Evolutionary conservation across 2,113 vertebrate species (phyloP).

Genomic region (Phaethornis superciliosus): DNA sequence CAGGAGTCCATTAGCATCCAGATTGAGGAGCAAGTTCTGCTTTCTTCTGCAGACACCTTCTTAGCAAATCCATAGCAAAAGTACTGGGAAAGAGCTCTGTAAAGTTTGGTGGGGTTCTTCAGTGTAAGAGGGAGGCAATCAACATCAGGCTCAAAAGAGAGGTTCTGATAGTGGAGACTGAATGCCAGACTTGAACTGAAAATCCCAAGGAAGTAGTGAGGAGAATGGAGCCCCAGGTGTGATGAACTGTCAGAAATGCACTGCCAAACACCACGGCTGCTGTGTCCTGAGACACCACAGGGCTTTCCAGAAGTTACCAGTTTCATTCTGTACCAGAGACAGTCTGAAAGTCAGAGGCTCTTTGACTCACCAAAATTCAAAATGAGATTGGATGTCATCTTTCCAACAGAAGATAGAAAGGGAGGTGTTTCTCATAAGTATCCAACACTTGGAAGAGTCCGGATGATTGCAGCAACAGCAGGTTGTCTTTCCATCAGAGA

Average conservation of each 20-base stretch:
- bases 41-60: neutral
- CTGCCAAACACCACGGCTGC: neutral
- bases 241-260: neutral
- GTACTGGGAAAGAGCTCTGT: neutral
- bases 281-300: neutral
- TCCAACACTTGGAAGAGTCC: neutral
- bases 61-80: neutral
- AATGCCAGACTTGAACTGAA: neutral
- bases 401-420: neutral
- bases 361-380: neutral
- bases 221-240: rapidly evolving
- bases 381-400: neutral
- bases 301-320: neutral
- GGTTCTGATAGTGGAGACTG: neutral
- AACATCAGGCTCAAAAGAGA: neutral
- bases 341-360: neutral
- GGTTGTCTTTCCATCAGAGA: neutral
- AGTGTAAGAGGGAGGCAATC: neutral
- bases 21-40: rapidly evolving
- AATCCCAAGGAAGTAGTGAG: neutral
- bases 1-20: neutral
- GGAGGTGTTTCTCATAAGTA: neutral
- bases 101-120: neutral
- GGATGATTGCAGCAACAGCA: neutral
- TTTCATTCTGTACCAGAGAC: neutral